phyloP scores from a whole-genome alignment of 2,113 vertebrate species.

The Donacobius atricapilla region DNA sequence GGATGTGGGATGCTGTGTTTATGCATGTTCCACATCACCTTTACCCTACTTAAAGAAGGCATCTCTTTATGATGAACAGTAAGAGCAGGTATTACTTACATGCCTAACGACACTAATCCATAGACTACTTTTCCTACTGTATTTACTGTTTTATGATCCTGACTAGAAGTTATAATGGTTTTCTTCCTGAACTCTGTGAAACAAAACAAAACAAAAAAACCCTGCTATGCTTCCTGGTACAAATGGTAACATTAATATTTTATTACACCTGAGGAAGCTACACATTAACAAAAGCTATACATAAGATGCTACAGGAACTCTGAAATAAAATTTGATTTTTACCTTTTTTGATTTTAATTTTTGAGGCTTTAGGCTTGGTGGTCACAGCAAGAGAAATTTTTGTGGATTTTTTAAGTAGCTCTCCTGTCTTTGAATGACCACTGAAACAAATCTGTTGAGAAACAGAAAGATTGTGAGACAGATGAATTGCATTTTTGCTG shows the following conservation, averaged over 20 bases:
- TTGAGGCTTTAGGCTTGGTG: not conserved
- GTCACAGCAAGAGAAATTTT: not conserved
- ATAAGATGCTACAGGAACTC: not conserved
- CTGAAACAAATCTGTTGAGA: not conserved
- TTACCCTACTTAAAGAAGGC: not conserved
- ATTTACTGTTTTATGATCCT: not conserved
- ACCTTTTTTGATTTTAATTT: not conserved
- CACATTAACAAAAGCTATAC: not conserved
- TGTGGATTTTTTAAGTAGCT: not conserved
- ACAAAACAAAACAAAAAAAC: not conserved
- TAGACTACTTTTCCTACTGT: not conserved
- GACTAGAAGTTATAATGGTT: not conserved
- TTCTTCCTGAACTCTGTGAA: not conserved
- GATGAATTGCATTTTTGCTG: not conserved
- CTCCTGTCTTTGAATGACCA: not conserved
- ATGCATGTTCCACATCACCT: not conserved
- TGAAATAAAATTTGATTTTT: not conserved
- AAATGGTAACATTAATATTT: not conserved
- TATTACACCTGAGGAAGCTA: not conserved
- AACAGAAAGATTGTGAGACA: not conserved
- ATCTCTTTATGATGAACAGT: not conserved
- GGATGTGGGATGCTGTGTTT: not conserved
- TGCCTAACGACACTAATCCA: not conserved
- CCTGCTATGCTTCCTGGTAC: not conserved
- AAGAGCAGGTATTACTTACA: not conserved